Evolutionary conservation across 2,797 vertebrate species (phyloP).

Genomic region (Phoeniculus purpureus): DNA sequence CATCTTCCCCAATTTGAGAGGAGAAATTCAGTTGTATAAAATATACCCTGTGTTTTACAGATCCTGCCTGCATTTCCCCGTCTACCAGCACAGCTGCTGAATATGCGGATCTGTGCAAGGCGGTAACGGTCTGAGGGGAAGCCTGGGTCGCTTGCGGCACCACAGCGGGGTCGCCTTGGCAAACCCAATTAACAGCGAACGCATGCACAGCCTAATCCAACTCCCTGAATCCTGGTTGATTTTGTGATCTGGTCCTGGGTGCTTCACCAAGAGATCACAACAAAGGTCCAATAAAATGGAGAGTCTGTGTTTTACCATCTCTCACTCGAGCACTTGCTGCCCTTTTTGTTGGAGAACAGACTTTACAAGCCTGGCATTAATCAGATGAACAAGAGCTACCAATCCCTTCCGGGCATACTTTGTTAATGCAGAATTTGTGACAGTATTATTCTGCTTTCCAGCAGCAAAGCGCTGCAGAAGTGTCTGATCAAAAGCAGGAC

Average conservation of each 20-base stretch:
- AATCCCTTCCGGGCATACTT: constrained; percentile 61
- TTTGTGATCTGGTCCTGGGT: not conserved
- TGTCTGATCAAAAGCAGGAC: constrained; percentile 61
- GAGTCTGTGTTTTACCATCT: not conserved
- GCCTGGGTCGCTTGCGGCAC: not conserved
- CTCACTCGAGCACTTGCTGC: not conserved
- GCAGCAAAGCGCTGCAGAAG: constrained; percentile 43
- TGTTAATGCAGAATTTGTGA: constrained; percentile 69
- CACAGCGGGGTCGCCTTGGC: constrained; percentile 31
- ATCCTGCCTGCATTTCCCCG: not conserved
- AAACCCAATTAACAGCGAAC: constrained; percentile 64
- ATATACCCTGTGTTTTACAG: not conserved
- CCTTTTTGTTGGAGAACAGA: constrained; percentile 2
- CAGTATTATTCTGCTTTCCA: constrained; percentile 62
- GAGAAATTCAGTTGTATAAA: not conserved
- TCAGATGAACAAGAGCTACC: constrained; percentile 55
- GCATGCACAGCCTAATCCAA: not conserved
- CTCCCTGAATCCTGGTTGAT: not conserved
- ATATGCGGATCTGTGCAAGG: constrained; percentile 3
- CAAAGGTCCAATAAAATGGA: not conserved
- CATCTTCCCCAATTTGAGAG: not conserved
- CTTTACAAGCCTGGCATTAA: constrained; percentile 62
- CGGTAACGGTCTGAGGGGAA: constrained; percentile 29
- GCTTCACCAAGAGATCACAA: not conserved
- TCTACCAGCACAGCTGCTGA: not conserved